These are phyloP conservation scores for Alviniconcha strummeri DNA, from an alignment of 2,888 invertebrate genomes.

Conservation along the genomic window DNA sequence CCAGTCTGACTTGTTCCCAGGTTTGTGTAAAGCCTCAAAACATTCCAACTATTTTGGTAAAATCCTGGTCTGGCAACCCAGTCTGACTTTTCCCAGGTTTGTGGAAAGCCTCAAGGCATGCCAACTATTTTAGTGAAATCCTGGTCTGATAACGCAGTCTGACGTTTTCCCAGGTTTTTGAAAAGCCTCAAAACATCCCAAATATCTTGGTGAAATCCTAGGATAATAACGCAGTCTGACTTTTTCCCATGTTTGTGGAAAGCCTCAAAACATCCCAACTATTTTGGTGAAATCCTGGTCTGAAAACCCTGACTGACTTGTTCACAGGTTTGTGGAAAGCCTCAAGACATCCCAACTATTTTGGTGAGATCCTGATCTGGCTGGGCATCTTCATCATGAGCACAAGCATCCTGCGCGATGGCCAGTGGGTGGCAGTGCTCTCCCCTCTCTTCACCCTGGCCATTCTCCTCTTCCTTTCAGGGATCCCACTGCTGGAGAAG, in stretches of 20 bases:
- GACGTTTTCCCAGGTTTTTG: slow-evolving; percentile 86
- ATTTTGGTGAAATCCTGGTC: slow-evolving; percentile 93
- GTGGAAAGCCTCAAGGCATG: slow-evolving; percentile 92
- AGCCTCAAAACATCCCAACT: slow-evolving; percentile 92
- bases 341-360: slow-evolving; percentile 95
- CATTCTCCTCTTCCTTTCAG: slow-evolving; percentile 91
- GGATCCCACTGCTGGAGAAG: slow-evolving; percentile 90
- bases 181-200: too few species aligned
- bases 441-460: slow-evolving; percentile 91
- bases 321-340: slow-evolving; percentile 86
- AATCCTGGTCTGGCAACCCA: too few species aligned
- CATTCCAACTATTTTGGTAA: too few species aligned
- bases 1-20: too few species aligned
- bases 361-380: slow-evolving; percentile 95
- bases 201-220: too few species aligned
- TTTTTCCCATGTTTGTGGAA: slow-evolving; percentile 87
- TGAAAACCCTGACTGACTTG: too few species aligned
- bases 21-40: too few species aligned
- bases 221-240: too few species aligned
- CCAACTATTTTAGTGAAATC: slow-evolving; percentile 96
- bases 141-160: too few species aligned
- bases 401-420: slow-evolving; percentile 86
- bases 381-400: slow-evolving; percentile 95
- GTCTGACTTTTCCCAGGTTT: slow-evolving; percentile 67
- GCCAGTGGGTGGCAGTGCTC: slow-evolving; percentile 89